A percentile compares a stretch with the other conserved stretches of the same genome.
Evolutionary conservation across 2,113 vertebrate genomes (phyloP).

Genomic region (Myodes glareolus): DNA sequence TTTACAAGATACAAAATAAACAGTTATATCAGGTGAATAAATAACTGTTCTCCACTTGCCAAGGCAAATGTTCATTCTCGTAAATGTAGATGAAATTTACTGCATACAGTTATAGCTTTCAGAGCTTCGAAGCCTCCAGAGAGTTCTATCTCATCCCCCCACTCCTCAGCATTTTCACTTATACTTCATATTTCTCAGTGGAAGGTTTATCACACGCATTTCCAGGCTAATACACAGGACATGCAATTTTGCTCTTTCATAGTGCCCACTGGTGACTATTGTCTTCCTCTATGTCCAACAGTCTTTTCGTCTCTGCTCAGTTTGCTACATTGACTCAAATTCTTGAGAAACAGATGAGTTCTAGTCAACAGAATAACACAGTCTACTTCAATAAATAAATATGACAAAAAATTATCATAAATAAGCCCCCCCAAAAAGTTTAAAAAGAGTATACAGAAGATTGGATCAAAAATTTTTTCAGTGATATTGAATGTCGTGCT

Average conservation of each 20-base stretch:
- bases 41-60: not conserved
- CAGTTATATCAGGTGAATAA: not conserved
- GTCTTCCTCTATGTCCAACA: not conserved
- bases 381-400: not conserved
- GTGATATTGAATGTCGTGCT: not conserved
- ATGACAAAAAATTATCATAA: not conserved
- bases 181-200: not conserved
- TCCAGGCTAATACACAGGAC: accelerated
- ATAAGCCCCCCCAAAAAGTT: not conserved
- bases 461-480: not conserved
- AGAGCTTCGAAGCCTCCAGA: not conserved
- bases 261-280: not conserved
- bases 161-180: not conserved
- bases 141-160: not conserved
- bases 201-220: not conserved
- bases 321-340: not conserved
- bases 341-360: not conserved
- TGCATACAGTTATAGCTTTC: accelerated
- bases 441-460: not conserved
- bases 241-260: not conserved
- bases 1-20: not conserved
- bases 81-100: not conserved
- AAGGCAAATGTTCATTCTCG: not conserved
- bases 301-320: not conserved
- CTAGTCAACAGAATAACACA: not conserved